Base-by-base conservation (phyloP, 2,888 invertebrate genomes). In the Margaritifera margaritifera region DNA sequence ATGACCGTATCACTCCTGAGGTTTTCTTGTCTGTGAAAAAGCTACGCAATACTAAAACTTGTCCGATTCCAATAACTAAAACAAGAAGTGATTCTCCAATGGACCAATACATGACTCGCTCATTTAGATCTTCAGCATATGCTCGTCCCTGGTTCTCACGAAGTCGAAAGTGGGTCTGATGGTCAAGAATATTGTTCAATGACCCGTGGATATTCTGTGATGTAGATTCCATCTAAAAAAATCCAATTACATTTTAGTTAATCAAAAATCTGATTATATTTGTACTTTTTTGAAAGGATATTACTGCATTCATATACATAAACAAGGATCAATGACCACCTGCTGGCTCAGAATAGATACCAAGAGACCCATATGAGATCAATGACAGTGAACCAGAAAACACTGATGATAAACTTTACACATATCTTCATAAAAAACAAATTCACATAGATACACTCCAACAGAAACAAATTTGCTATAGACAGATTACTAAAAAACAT, bases 101-200 rank as follows among this genome's bases (percentile, higher is more conserved):
- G 0, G 98, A 97, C 98, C 98, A 99, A 56, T 74, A 75, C 71
- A 81, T 80, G 6, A 99, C 98, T 82, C 96, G 92, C 88, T 96
- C 95, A 84, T 98, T 98, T 65, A 99, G 92, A 88, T 98, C 96
- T 90, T 99, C 99, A 0, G 98, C 99, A 68, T 98, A 92, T 87
- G 96, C 97, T 65, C 98, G 93, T 62, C 97, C 95, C 89, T 97
- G 96, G 3, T 98, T 94, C 91, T 99, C 99, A 64, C 96, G 92
- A 71, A 99, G 90, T 72, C 98, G 93, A 91, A 99, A 98, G 91
- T 98, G 98, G 6, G 98, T 99, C 91, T 99, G 99, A 85, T 95
- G 95, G 89, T 99, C 99, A 75, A 96, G 92, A 68, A 98, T 95
- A 77, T 93, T 93, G 84, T 95, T 95, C 62, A 98, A 91, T 72